Evolutionary conservation across 2,888 invertebrate species (phyloP), one percentile per base, ranked within the genome.

Genomic region (Harpalus rufipes): DNA sequence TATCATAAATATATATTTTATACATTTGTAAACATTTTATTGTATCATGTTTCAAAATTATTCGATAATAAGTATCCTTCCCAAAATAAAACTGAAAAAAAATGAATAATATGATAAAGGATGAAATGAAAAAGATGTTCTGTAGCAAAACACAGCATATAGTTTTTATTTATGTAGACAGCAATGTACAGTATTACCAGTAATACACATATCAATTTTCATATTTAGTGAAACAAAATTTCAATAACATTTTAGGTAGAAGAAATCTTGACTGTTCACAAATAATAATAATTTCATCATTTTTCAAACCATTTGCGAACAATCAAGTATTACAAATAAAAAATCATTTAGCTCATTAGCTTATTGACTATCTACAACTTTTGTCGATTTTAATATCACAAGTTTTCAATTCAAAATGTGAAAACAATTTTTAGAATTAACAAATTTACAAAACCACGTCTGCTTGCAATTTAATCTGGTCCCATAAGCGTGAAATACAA

Each of bases 391-490:
- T 78, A 80, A 59, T 80, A 80, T 80, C 80, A 80, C 80, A 78
- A 74, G 72, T 78, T 58, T 78, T 78, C 41, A 78, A 58, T 78
- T 78, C 12, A 32, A 32, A 58, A 78, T 39, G 44, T 44, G 72
- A 74, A 74, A 74, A 74, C 72, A 74, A 74, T 74, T 44, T 51
- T 58, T 8, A 44, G 44, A 51, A 51, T 16, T 44, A 74, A 74
- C 18, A 44, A 51, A 21, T 58, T 25, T 58, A 78, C 41, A 78
- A 25, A 78, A 44, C 21, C 72, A 12, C 72, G 16, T 78, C 58
- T 78, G 78, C 58, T 18, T 78, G 84, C 84, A 84, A 84, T 84
- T 84, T 32, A 84, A 56, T 78, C 84, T 84, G 84, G 84, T 84
- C 84, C 84, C 84, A 32, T 84, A 84, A 84, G 84, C 84, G 78